phyloP scores from a whole-genome alignment of 2,113 vertebrate species.

The Orientallactaga bullata region DNA sequence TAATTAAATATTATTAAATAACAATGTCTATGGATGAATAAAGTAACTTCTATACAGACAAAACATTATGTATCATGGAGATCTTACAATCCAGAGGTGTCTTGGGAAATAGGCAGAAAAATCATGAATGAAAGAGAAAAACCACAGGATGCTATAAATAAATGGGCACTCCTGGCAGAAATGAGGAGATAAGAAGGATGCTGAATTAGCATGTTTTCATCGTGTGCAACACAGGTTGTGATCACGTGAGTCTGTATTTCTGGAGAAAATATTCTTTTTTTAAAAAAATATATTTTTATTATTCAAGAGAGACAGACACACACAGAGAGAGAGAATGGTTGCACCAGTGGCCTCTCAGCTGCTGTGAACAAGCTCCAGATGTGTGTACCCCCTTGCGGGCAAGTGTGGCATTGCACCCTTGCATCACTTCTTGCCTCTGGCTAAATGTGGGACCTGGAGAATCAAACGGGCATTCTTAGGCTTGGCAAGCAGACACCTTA shows the following conservation, averaged over 20 bases:
- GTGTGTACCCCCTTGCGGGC: too few relatives aligned
- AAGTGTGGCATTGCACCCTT: too few relatives aligned
- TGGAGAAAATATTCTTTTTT: background rate
- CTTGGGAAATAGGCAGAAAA: conserved; percentile 27
- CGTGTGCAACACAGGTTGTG: background rate
- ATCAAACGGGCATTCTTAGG: too few relatives aligned
- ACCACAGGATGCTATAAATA: background rate
- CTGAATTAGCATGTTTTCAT: background rate
- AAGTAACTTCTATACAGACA: conserved; percentile 17
- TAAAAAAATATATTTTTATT: too few relatives aligned
- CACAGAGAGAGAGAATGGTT: background rate
- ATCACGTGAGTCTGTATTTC: background rate
- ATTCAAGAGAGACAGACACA: too few relatives aligned
- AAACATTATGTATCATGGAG: background rate
- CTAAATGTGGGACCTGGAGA: too few relatives aligned
- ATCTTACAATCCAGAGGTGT: background rate
- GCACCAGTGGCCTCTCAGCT: too few relatives aligned
- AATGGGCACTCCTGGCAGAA: background rate
- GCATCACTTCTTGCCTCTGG: too few relatives aligned
- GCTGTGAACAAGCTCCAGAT: too few relatives aligned
- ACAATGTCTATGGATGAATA: conserved; percentile 15
- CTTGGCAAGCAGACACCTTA: too few relatives aligned
- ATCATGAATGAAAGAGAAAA: conserved; percentile 38
- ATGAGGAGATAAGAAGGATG: background rate
- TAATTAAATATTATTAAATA: background rate